Evolutionary conservation across 2,797 vertebrate genomes (phyloP), one percentile per base, ranked within the genome.

Genomic region (Limnodromus scolopaceus): DNA sequence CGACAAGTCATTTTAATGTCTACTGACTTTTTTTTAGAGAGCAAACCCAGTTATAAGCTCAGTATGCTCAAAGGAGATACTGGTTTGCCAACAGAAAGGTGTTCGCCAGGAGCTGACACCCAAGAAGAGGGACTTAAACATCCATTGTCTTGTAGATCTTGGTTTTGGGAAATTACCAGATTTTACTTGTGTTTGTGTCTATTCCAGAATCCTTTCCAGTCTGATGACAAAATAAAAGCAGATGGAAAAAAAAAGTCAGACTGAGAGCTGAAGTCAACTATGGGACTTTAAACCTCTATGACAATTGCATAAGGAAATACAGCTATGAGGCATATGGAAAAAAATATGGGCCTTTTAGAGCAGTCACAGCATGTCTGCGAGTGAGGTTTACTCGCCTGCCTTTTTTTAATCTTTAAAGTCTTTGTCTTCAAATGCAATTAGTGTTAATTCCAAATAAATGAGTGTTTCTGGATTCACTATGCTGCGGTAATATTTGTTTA

Each of bases 1-100:
- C 58, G 92, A 79, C 66, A 87, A 85, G 92, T 90, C 72, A 88
- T 94, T 97, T 94, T 63, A 63, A 78, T 77, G 87, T 69, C 77
- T 64, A 12, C 25, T 38, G 53, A 72, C 86, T 24, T 28, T 34
- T 34, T 74, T 90, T 70, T 30, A 53, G 92, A 51, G 64, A 41
- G 30, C 10, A 78, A 76, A 66, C 36, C 38, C 41, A 55, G 69
- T 34, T 22, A 7, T 60, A 75, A 49, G 46, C 28, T 6, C 27
- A 19, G 38, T 12, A 12, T 41, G 15, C 30, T 64, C 39, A 25
- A 16, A 58, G 49, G 55, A 53, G 54, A 4, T 23, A 4, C 36
- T 51, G 58, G 28, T 68, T 76, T 91, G 49, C 74, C 71, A 53
- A 7, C 23, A 16, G 25, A 38, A 86, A 69, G 57, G 71, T 39